phyloP scores from a whole-genome alignment of 2,113 vertebrate species.

The Rallus limicola region DNA sequence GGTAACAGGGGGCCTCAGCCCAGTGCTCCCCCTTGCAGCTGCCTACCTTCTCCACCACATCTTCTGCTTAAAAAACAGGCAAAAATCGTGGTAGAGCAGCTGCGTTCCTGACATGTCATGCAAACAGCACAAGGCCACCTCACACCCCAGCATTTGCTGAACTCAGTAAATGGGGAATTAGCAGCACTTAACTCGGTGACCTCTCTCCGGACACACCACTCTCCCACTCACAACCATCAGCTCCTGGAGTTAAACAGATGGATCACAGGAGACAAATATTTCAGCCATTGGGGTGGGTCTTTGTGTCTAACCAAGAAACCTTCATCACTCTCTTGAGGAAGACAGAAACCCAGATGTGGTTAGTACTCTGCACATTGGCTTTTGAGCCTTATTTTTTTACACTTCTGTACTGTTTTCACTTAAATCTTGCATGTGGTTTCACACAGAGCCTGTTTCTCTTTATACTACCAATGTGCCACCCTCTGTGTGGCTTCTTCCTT shows the following conservation, averaged over 20 bases:
- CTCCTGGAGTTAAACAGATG: not conserved
- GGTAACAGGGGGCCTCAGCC: not conserved
- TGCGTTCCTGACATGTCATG: conserved; percentile 1
- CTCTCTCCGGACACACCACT: not conserved
- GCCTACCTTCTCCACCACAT: not conserved
- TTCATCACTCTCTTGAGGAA: not conserved
- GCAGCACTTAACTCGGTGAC: not conserved
- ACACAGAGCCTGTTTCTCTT: not conserved
- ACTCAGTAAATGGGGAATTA: conserved; percentile 41
- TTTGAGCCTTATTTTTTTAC: not conserved
- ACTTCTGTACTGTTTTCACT: not conserved
- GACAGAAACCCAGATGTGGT: not conserved
- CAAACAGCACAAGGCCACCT: not conserved
- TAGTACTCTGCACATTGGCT: accelerated
- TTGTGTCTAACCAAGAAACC: not conserved
- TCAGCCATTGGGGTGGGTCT: not conserved
- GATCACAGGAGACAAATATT: not conserved
- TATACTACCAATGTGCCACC: not conserved
- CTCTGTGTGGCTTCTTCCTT: not conserved
- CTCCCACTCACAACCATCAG: not conserved
- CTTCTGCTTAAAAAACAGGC: not conserved
- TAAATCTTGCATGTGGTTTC: not conserved
- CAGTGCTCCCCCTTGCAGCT: not conserved
- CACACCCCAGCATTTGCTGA: not conserved
- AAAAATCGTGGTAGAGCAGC: not conserved